Evolutionary conservation across 2,113 vertebrate species (phyloP), one percentile per base, ranked within the genome.

Genomic region (Girardinichthys multiradiatus): DNA sequence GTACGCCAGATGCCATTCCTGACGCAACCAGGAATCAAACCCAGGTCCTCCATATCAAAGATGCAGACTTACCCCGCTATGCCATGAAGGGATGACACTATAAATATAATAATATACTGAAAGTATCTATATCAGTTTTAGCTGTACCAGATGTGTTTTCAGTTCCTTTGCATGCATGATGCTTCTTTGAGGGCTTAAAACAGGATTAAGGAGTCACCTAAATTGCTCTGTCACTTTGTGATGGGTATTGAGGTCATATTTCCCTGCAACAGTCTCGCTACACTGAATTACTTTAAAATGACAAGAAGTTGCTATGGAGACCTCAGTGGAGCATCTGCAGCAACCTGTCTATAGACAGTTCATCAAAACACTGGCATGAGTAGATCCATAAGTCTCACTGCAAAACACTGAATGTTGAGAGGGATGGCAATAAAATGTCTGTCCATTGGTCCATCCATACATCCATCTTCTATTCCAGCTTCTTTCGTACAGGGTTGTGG

Each of bases 251-350:
- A 82, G 86, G 88, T 87, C 67, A 77, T 73, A 79, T 90, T 89
- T 90, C 82, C 66, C 82, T 76, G 80, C 89, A 88, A 90, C 89
- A 88, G 86, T 28, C 70, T 78, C 68, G 81, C 87, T 89, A 82
- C 83, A 87, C 77, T 77, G 68, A 83, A 80, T 82, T 75, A 90
- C 86, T 19, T 91, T 88, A 84, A 89, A 81, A 89, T 87, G 91
- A 92, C 90, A 90, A 91, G 76, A 87, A 84, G 93, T 94, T 94
- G 91, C 93, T 85, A 93, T 93, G 93, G 92, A 89, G 90, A 93
- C 89, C 81, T 80, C 62, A 71, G 87, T 48, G 29, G 80, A 83
- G 71, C 86, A 83, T 80, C 86, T 86, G 84, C 81, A 70, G 82
- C 82, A 77, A 82, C 80, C 69, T 70, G 76, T 85, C 86, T 68